A percentile compares a stretch with the other conserved stretches of the same genome.
These are phyloP conservation scores for Zeuzera pyrina DNA, from an alignment of 2,888 invertebrate species.

Conservation along the genomic window DNA sequence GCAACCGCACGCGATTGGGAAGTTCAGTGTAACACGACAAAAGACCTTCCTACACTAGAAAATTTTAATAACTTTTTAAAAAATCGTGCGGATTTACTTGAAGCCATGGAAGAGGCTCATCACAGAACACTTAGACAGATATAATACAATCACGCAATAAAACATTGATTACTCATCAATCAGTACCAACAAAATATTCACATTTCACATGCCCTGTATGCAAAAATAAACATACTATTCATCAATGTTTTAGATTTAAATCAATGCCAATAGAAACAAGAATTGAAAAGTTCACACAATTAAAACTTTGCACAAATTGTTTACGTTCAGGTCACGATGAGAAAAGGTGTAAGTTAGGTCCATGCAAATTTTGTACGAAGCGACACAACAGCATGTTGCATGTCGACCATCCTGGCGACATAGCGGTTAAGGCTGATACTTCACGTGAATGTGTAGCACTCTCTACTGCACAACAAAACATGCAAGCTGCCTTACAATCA, in stretches of 20 bases:
- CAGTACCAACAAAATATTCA: too few species aligned
- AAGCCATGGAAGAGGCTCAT: background rate
- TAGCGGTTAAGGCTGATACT: too few species aligned
- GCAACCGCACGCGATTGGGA: background rate
- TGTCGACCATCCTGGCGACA: background rate
- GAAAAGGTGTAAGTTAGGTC: conserved; percentile 4
- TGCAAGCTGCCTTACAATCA: too few species aligned
- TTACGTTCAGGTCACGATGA: conserved; percentile 5
- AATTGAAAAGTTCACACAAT: conserved; percentile 6
- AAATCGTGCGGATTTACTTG: background rate
- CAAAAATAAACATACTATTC: conserved; percentile 7
- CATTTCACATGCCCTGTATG: conserved; percentile 3
- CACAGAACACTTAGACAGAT: background rate
- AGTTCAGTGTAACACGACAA: too few species aligned
- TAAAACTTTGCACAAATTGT: conserved; percentile 7
- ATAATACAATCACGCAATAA: background rate
- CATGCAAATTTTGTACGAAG: conserved; percentile 5
- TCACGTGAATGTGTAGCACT: too few species aligned
- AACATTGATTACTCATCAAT: background rate
- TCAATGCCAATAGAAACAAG: conserved; percentile 3
- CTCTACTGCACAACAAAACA: too few species aligned
- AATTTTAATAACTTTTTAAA: background rate
- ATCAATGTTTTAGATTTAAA: conserved; percentile 9
- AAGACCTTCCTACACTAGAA: background rate
- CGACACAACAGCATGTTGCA: conserved; percentile 8